Conservation (phyloP, 1,140 invertebrate genomes). For the Macrosteles quadrilineatus region DNA sequence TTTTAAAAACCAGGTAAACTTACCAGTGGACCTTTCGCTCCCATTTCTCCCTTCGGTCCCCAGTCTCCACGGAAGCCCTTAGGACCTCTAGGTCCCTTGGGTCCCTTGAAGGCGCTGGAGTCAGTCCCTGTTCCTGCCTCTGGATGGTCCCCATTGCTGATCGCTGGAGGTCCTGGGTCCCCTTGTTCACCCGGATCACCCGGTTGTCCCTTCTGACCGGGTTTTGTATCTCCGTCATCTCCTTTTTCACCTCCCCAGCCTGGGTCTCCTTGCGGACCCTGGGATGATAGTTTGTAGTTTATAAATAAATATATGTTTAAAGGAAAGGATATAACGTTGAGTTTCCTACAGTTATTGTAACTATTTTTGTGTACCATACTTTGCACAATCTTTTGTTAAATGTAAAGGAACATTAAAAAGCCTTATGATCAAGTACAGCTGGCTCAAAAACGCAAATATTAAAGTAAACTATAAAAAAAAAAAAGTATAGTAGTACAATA, state of each 20-base stretch:
- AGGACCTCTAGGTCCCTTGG: constrained; percentile 53
- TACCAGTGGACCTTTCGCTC: constrained; percentile 56
- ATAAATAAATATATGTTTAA: no score
- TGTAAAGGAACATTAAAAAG: no score
- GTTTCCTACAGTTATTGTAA: no score
- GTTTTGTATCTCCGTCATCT: constrained; percentile 52
- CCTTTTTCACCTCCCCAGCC: constrained; percentile 52
- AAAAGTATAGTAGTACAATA: no score
- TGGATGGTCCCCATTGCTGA: constrained; percentile 54
- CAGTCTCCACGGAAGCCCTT: constrained; percentile 34
- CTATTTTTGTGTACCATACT: no score
- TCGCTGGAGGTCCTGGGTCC: constrained; percentile 50
- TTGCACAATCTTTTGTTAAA: no score
- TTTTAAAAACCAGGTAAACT: no score
- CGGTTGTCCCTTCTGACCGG: constrained; percentile 48
- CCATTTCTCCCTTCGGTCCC: constrained; percentile 57
- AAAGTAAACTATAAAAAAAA: no score
- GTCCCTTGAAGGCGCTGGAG: constrained; percentile 44
- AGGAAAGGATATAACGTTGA: no score
- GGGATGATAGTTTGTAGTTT: no score
- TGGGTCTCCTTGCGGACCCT: constrained; percentile 26
- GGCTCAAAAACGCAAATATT: no score
- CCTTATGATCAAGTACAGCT: no score
- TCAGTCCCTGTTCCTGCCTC: constrained; percentile 4
- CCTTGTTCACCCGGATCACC: constrained; percentile 57